Base-by-base conservation (phyloP, 1,140 invertebrate genomes). In the Anagrus nilaparvatae region DNA sequence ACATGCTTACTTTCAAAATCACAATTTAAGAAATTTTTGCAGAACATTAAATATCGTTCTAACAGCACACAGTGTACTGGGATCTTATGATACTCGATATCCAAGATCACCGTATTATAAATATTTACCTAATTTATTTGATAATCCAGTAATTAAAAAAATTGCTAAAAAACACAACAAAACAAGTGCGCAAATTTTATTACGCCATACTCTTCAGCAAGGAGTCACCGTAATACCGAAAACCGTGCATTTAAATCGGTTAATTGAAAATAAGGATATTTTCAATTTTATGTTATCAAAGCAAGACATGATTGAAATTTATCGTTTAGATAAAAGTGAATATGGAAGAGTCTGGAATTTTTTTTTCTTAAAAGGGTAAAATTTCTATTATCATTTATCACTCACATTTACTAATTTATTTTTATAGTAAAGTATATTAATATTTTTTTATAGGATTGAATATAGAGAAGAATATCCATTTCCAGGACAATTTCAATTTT, bases 11-110 rank as follows among this genome's bases (percentile, higher is more conserved):
- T 73, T 85, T 44, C 87, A 91, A 55, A 88, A 94, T 61, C 73
- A 74, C 13, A 67, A 76, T 13, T 59, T 95, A 16, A 69, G 81
- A 2, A 69, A 82, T 44, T 88, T 80, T 46, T 93, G 88, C 55
- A 70, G 75, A 36, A 56, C 72, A 3, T 69, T 82, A 46, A 72
- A 79, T 17, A 87, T 94, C 16, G 64, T 74, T 1, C 60, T 94
- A 12, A 87, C 81, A 0, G 87, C 86, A 0, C 94, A 93, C 55
- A 80, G 82, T n/a, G 86, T 89, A 1, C 58, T 95, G 1, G 89
- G 84, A 1, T 81, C 81, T 2, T 78, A 75, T 40, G 69, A 71
- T 42, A 58, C 61, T 17, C 12, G n/a, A n/a, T n/a, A n/a, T n/a
- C n/a, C n/a, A n/a, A n/a, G n/a, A n/a, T n/a, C 14, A 70, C 30